These are phyloP conservation scores for Cryptocheilus praepositus DNA, from an alignment of 2,888 invertebrate species.

Conservation along the genomic window DNA sequence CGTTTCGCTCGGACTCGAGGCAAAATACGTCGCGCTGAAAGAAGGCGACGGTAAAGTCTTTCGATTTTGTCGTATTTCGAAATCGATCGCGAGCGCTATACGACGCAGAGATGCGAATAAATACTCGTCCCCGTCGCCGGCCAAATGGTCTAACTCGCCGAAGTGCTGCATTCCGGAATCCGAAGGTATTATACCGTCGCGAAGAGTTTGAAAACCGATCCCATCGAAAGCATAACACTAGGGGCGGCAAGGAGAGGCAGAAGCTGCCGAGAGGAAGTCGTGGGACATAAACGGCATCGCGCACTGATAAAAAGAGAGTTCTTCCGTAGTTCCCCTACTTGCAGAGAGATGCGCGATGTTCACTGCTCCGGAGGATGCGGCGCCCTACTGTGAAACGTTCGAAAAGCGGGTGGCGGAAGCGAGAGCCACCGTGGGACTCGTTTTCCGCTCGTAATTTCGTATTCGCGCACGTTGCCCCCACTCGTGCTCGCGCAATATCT, in stretches of 20 bases:
- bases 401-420: slow-evolving; percentile 36
- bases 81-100: too few relatives aligned
- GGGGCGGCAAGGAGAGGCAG: not conserved
- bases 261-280: not conserved
- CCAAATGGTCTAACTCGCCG: too few relatives aligned
- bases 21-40: slow-evolving; percentile 4
- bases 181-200: too few relatives aligned
- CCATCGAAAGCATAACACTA: not conserved
- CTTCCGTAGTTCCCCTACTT: slow-evolving; percentile 3
- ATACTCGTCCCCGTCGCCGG: too few relatives aligned
- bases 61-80: too few relatives aligned
- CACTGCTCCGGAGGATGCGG: not conserved
- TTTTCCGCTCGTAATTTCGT: slow-evolving; percentile 51
- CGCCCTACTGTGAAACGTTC: slow-evolving; percentile 19
- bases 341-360: not conserved
- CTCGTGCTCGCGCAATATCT: slow-evolving; percentile 1
- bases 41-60: slow-evolving; percentile 9
- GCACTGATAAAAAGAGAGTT: slow-evolving; percentile 1
- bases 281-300: slow-evolving; percentile 3
- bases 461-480: slow-evolving; percentile 38
- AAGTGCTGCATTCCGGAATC: too few relatives aligned
- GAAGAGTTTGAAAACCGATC: too few relatives aligned
- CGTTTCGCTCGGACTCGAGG: not conserved
- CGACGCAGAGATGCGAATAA: too few relatives aligned
- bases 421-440: slow-evolving; percentile 42